Evolutionary conservation across 1,140 invertebrate genomes (phyloP), one percentile per base, ranked within the genome.

Genomic region (Ylistrum balloti): DNA sequence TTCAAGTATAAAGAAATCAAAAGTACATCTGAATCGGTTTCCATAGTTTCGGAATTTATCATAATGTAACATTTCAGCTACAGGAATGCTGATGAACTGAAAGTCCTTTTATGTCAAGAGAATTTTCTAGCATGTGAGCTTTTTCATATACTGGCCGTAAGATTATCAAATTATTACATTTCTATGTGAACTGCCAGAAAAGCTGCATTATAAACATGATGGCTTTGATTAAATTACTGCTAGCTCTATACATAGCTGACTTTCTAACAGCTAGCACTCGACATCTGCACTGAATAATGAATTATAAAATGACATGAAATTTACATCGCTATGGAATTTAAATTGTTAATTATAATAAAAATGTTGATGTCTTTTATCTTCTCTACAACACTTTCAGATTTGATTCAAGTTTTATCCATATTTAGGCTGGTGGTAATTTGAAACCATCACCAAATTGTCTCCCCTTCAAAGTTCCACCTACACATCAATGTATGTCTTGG

Each of bases 341-440:
- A 74, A 74, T 74, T n/a, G n/a, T n/a, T 28, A 74, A 74, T 74
- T 28, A 74, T 5, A n/a, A 74, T 74, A n/a, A 74, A 74, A 48
- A 48, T 48, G 45, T 48, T 20, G 11, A 11, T 74, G 56, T 74
- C 56, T 74, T n/a, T 74, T 3, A 74, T 74, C 1, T 74, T 74
- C 5, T 28, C 22, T 28, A 74, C 28, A n/a, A 74, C 56, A 74
- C 56, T 74, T 45, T 38, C 35, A 45, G 41, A 45, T 45, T 45
- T 45, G 3, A 74, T n/a, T 74, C 56, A 74, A 74, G 22, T 74
- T 74, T 74, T 74, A 28, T 74, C 56, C 56, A 74, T 74, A 74
- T 74, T 28, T 74, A 74, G 56, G 22, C 56, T 74, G 56, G n/a
- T 74, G 56, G 56, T 74, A 74, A 74, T 74, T n/a, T 74, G 56